A percentile compares a stretch with the other conserved stretches of the same genome.
These are phyloP conservation scores for Rhinopomastus cyanomelas DNA, from an alignment of 2,113 vertebrate species.

Conservation along the genomic window DNA sequence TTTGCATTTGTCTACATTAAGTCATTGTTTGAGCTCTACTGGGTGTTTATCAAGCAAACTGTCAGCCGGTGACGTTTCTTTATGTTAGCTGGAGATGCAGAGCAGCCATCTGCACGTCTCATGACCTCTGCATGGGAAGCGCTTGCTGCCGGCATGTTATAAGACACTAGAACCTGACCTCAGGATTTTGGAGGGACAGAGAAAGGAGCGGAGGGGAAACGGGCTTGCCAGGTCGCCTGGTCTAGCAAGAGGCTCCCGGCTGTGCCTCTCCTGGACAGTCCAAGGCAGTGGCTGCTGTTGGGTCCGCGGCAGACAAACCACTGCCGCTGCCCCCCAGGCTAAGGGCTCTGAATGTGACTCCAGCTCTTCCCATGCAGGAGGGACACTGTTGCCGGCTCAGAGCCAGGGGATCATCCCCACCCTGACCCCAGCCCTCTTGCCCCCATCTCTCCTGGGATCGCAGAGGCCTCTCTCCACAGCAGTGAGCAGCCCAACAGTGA, in stretches of 20 bases:
- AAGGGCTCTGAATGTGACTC: background rate
- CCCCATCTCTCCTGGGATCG: background rate
- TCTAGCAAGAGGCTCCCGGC: background rate
- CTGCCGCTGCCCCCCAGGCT: background rate
- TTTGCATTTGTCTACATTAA: slow-evolving; percentile 63
- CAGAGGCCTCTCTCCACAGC: background rate
- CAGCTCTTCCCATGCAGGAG: background rate
- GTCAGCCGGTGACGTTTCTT: slow-evolving; percentile 59
- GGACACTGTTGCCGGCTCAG: background rate
- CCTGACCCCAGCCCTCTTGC: accelerated
- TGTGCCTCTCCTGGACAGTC: background rate
- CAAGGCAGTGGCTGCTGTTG: background rate
- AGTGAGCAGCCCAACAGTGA: accelerated
- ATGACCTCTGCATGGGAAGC: background rate
- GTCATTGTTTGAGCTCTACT: slow-evolving; percentile 75
- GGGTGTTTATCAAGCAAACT: slow-evolving; percentile 72
- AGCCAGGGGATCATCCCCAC: background rate
- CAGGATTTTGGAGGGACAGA: background rate
- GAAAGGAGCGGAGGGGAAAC: background rate
- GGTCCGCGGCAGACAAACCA: background rate
- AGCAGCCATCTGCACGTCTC: slow-evolving; percentile 59
- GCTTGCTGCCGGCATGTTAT: slow-evolving; percentile 59
- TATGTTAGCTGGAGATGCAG: slow-evolving; percentile 67
- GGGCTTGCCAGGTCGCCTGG: background rate
- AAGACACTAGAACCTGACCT: slow-evolving; percentile 46